A percentile compares a stretch with the other conserved stretches of the same genome.
Evolutionary conservation across 2,888 invertebrate genomes (phyloP).

Genomic region (Epistrophe grossulariae): DNA sequence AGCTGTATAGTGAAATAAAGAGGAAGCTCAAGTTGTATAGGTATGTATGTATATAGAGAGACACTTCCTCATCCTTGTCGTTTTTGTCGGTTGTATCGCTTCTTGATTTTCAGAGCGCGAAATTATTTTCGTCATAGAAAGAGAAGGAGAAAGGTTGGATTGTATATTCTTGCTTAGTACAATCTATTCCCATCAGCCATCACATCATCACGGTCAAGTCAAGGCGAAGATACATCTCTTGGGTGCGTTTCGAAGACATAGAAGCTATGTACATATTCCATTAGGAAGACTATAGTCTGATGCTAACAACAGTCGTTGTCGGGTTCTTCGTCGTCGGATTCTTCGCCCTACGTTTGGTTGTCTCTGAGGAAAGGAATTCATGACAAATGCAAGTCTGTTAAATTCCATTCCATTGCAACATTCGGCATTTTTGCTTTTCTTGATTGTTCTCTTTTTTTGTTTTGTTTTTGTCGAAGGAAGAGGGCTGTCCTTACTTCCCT

Average conservation of each 20-base stretch:
- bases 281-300: slow-evolving; percentile 30
- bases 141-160: slow-evolving; percentile 17
- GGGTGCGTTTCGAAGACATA: slow-evolving; percentile 50
- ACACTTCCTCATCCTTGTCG: slow-evolving; percentile 26
- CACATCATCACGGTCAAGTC: slow-evolving; percentile 64
- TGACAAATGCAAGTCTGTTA: slow-evolving; percentile 73
- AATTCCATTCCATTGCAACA: slow-evolving; percentile 74
- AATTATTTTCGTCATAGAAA: slow-evolving; percentile 70
- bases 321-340: not conserved
- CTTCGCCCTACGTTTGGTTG: slow-evolving; percentile 27
- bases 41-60: not conserved
- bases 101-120: slow-evolving; percentile 49
- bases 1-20: not conserved
- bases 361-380: slow-evolving; percentile 64
- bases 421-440: slow-evolving; percentile 63
- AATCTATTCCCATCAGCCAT: slow-evolving; percentile 49
- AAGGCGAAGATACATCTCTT: slow-evolving; percentile 57
- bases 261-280: slow-evolving; percentile 36
- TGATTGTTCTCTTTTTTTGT: slow-evolving; percentile 39
- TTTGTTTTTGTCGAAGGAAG: not conserved
- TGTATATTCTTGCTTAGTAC: not conserved
- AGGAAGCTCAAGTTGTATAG: not conserved
- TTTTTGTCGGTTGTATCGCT: not conserved
- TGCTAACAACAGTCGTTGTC: slow-evolving; percentile 24
- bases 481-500: slow-evolving; percentile 22